Conservation (phyloP, 2,888 invertebrate species). For the Oscheius myriophilus region DNA sequence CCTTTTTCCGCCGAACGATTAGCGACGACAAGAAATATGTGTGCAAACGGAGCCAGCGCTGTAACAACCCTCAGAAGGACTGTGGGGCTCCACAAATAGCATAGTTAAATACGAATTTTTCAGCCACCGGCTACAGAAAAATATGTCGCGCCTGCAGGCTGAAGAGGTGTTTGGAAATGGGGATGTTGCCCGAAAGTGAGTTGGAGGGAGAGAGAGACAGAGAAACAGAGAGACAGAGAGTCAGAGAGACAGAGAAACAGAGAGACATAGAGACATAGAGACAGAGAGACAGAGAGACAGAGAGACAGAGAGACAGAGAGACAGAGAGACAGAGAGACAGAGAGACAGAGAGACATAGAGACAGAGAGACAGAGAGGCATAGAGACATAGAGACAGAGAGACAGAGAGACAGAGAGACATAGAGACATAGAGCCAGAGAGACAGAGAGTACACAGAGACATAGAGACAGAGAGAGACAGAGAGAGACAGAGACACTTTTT, state of each 20-base stretch:
- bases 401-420: neutral
- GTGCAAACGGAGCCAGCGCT: constrained; percentile 65
- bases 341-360: neutral
- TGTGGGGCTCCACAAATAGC: constrained; percentile 27
- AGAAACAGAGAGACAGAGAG: neutral
- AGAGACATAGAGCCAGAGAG: neutral
- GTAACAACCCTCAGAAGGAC: constrained; percentile 58
- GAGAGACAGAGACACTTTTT: no score
- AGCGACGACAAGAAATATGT: constrained; percentile 64
- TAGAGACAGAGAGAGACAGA: no score
- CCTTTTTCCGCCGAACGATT: constrained; percentile 63
- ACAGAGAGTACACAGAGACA: no score
- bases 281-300: no score
- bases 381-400: neutral
- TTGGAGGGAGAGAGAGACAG: neutral
- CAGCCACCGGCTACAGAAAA: constrained; percentile 67
- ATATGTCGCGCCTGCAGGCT: constrained; percentile 66
- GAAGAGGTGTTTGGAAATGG: constrained; percentile 64
- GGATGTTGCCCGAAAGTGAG: constrained; percentile 64
- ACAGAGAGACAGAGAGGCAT: no score
- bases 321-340: neutral
- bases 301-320: constrained; percentile 33
- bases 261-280: no score
- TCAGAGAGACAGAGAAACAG: no score
- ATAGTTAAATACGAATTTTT: constrained; percentile 11